Base-by-base conservation (phyloP, 2,888 invertebrate species). In the Pterostichus niger region DNA sequence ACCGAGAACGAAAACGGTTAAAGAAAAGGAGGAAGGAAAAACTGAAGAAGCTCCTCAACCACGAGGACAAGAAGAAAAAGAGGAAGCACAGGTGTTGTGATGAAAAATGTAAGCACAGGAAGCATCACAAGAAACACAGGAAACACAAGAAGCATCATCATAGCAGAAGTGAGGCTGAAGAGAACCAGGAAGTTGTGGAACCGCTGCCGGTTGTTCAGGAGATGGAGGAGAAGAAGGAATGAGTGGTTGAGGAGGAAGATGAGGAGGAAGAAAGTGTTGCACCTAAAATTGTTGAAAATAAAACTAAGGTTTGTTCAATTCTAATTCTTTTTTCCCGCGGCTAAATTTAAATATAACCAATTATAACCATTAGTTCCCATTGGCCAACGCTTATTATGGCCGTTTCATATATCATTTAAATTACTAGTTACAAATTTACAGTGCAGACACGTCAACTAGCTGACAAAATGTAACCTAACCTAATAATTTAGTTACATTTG, bases 81-180 rank as follows among this genome's bases (percentile, higher is more conserved):
- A 93, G 92, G 86, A 94, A 93, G 86, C 94, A 94, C 87, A 94
- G 93, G 88, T 94, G 93, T 86, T 92, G 92, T 86, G 94, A 94
- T 84, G 94, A 94, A 84, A 92, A 93, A 85, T 93, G 95, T 86
- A 95, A 94, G 85, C 92, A 93, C 83, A 92, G 93, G 84, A 95
- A 95, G 87, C 95, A 96, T 86, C 95, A 95, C 89, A 96, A 95
- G 88, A 94, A 93, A 84, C 95, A 95, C 87, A 93, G 93, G 85
- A 96, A 96, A 89, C 96, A 96, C 87, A 94, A 94, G 88, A 95
- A 95, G 87, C 93, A 95, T 88, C 93, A 95, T 89, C 93, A 94
- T 87, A 91, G 92, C 87, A 91, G 56, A 17, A 56, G 4, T 13
- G 56, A 56, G 17, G 17, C 9, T 3, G 44, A 71, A 15, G 91